Evolutionary conservation across 2,888 invertebrate genomes (phyloP), one percentile per base, ranked within the genome.

Genomic region (Beris chalybata): DNA sequence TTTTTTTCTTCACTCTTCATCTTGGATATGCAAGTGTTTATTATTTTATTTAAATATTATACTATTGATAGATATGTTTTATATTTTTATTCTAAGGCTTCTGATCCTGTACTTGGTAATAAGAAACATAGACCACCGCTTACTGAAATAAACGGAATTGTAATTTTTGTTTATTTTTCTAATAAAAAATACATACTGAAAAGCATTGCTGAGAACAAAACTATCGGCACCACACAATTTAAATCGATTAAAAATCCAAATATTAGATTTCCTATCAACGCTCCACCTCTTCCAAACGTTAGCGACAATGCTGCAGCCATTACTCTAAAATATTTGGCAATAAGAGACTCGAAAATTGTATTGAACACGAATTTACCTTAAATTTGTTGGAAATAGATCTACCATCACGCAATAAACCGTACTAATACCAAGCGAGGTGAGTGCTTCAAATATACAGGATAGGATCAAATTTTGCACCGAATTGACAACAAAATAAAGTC

Each of bases 291-390:
- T 65, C 91, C 91, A 78, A 89, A 89, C 13, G 91, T 91, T 70
- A 91, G 83, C 11, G 91, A 90, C 50, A 91, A 81, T 50, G 91
- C 91, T 32, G 91, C 91, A 44, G 91, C 91, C 90, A 91, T 91
- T 76, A 91, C 91, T 83, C 91, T 91, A 78, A 38, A 53, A 53
- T 22, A 22, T 22, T 50, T 50, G 50, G n/a, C 11, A 50, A 52
- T 43, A 44, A 29, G 64, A 66, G 67, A 67, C 66, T 66, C 65
- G 9, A 30, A 53, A 12, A 53, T 29, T 9, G 9, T 7, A 38
- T 64, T 22, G 13, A 9, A 31, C 54, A 11, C 4, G 55, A 48
- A 22, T 11, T 77, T 80, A 90, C 91, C 91, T 88, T 78, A 91
- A 85, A 82, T 91, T 91, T 68, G 91, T 91, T 73, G 91, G 91